Percentiles rank a stretch among this genome's conserved stretches.
These are phyloP conservation scores for Oryzias dopingdopingensis DNA, from an alignment of 2,797 vertebrate species.

Conservation along the genomic window DNA sequence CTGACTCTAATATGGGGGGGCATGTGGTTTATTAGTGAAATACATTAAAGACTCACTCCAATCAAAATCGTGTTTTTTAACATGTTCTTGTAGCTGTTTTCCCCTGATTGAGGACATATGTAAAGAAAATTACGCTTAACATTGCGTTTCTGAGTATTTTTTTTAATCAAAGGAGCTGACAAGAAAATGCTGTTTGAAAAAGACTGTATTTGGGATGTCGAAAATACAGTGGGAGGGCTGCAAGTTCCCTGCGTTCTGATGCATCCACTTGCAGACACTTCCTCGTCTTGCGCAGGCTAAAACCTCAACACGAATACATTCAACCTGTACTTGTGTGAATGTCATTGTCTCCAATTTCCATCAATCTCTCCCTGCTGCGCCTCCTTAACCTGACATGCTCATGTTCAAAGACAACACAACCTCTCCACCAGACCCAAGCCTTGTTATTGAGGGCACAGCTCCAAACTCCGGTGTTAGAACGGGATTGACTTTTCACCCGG, in stretches of 20 bases:
- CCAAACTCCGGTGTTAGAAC: conserved; percentile 52
- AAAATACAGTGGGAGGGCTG: too few species aligned
- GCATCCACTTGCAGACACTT: too few species aligned
- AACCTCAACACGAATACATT: conserved; percentile 32
- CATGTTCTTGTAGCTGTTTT: too few species aligned
- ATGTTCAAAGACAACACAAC: conserved; percentile 36
- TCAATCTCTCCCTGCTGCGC: conserved; percentile 34
- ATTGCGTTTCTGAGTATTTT: too few species aligned
- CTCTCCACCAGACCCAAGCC: conserved; percentile 17
- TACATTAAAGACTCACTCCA: conserved; percentile 31
- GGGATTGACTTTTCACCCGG: conserved; percentile 67
- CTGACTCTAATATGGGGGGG: conserved; percentile 43
- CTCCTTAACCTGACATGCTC: conserved; percentile 31
- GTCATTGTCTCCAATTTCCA: conserved; percentile 12
- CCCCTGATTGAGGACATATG: too few species aligned
- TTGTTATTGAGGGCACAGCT: conserved; percentile 35
- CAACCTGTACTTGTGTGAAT: conserved; percentile 38
- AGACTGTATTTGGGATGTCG: too few species aligned
- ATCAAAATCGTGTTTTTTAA: too few species aligned
- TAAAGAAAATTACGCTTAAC: too few species aligned
- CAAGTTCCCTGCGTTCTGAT: too few species aligned
- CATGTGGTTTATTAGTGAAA: conserved; percentile 43
- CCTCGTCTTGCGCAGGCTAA: conserved; percentile 45
- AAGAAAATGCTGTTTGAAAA: too few species aligned
- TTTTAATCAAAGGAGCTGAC: too few species aligned